Evolutionary conservation across 1,140 invertebrate species (phyloP).

Genomic region (Theocolax elegans): DNA sequence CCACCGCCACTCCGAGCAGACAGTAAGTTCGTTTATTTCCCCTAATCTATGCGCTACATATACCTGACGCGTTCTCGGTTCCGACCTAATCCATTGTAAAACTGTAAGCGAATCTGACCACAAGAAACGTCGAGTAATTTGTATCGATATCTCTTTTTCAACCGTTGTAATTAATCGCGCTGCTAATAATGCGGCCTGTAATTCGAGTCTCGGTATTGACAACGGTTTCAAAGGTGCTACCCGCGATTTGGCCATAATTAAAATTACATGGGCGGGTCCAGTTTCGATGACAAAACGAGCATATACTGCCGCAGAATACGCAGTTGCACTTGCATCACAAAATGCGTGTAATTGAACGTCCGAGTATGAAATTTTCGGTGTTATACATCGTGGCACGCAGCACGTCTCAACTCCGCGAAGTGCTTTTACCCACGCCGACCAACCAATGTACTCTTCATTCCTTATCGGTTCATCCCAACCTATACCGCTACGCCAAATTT

Average conservation of each 20-base stretch:
- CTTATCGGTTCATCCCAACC: slow-evolving; percentile 23
- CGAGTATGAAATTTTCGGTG: background rate
- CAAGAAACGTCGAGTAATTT: background rate
- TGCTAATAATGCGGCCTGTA: too few species aligned
- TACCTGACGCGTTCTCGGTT: background rate
- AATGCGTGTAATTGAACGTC: too few species aligned
- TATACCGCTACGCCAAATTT: too few species aligned
- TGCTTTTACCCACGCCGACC: background rate
- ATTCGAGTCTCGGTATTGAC: too few species aligned
- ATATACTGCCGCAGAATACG: too few species aligned
- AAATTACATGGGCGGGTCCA: too few species aligned
- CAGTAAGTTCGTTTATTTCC: background rate
- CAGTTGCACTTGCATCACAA: too few species aligned
- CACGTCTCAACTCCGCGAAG: too few species aligned
- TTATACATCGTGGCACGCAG: background rate
- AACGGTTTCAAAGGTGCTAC: too few species aligned
- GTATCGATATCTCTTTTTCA: background rate
- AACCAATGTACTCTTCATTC: background rate
- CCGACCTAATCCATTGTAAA: background rate
- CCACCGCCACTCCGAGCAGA: background rate
- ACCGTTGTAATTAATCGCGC: background rate
- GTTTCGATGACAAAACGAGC: background rate
- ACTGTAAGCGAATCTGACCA: background rate
- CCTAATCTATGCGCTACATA: slow-evolving; percentile 1
- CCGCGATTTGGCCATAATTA: too few species aligned